These are phyloP conservation scores for Chelmon rostratus DNA, from an alignment of 2,797 vertebrate genomes.

Conservation along the genomic window DNA sequence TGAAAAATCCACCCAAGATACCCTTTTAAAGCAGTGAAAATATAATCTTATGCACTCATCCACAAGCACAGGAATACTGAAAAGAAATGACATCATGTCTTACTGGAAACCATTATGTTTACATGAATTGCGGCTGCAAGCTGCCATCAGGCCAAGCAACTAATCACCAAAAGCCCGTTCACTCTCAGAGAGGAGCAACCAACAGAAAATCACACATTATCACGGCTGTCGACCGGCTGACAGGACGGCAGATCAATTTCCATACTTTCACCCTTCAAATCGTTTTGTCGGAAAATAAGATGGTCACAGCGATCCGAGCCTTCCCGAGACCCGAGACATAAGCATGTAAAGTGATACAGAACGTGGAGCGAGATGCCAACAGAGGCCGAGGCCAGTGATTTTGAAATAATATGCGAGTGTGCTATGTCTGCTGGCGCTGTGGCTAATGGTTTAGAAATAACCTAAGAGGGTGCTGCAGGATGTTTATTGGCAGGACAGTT, in stretches of 20 bases:
- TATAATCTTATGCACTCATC: not conserved
- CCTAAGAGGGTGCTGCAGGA: not conserved
- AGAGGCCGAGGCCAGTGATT: constrained; percentile 22
- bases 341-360: constrained; percentile 7
- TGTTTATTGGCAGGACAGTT: constrained; percentile 18
- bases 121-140: not conserved
- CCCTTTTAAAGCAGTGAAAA: not conserved
- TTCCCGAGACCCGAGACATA: not conserved
- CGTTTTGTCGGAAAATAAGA: constrained; percentile 21
- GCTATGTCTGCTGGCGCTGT: not conserved
- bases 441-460: constrained; percentile 11
- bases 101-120: not conserved
- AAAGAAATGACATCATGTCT: not conserved
- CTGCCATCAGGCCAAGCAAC: not conserved
- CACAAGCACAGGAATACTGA: not conserved
- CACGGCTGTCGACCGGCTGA: constrained; percentile 1
- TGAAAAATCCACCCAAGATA: not conserved
- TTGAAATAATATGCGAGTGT: constrained; percentile 19
- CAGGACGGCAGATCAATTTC: not conserved
- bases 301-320: not conserved
- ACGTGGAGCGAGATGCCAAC: not conserved
- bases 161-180: not conserved
- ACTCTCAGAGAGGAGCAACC: not conserved
- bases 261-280: constrained; percentile 14
- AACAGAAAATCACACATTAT: constrained; percentile 14